Conservation (phyloP, 1,140 invertebrate species). For the Drosophila kurseongensis region DNA sequence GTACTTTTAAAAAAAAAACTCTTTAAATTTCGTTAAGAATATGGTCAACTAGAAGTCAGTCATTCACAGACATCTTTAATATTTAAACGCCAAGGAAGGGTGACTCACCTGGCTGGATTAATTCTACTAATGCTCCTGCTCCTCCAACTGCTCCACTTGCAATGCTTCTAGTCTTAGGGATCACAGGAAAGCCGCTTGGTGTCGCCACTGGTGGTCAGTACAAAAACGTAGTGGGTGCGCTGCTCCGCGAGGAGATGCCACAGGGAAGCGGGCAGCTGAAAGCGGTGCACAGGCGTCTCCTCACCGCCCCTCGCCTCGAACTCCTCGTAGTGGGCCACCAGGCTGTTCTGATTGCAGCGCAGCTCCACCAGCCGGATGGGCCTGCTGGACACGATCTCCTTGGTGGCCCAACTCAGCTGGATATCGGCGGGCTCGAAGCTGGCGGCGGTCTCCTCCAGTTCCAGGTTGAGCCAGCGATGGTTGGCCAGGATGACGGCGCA, state of each 20-base stretch:
- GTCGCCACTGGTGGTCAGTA: constrained; percentile 62
- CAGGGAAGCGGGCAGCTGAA: constrained; percentile 43
- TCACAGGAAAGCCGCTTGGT: constrained; percentile 68
- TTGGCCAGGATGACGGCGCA: constrained; percentile 76
- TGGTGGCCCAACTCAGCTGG: constrained; percentile 17
- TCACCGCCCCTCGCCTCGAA: constrained; percentile 22
- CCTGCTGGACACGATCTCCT: constrained; percentile 46
- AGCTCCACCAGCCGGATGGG: constrained; percentile 71
- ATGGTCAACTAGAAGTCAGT: too few species aligned
- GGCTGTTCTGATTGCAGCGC: constrained; percentile 68
- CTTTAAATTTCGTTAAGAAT: too few species aligned
- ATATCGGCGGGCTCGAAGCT: constrained; percentile 16
- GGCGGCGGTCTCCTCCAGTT: background rate
- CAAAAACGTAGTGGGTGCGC: constrained; percentile 63
- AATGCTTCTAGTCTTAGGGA: background rate
- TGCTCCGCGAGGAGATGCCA: constrained; percentile 59
- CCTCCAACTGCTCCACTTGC: background rate
- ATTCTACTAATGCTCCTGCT: background rate
- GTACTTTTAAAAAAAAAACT: too few species aligned
- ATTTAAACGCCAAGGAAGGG: background rate
- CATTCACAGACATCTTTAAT: too few species aligned
- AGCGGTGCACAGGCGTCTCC: constrained; percentile 17
- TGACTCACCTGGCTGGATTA: constrained; percentile 1
- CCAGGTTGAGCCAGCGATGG: constrained; percentile 69
- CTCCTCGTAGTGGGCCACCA: constrained; percentile 72